A percentile compares a stretch with the other conserved stretches of the same genome.
These are phyloP conservation scores for Catajapyx aquilonaris DNA, from an alignment of 1,140 invertebrate species.

Conservation along the genomic window DNA sequence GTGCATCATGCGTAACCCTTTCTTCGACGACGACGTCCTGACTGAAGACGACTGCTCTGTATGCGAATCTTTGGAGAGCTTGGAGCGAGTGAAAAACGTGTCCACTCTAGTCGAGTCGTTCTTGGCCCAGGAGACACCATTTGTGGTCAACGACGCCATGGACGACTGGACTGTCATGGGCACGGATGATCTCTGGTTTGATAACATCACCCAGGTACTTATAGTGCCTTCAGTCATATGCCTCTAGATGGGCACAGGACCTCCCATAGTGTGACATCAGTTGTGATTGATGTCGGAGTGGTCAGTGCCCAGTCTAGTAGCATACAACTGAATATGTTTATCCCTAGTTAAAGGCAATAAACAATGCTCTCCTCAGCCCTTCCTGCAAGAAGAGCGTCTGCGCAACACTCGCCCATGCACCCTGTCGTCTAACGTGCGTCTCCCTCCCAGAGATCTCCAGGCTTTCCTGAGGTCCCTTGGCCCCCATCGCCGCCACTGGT, in stretches of 20 bases:
- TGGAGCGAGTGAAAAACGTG: slow-evolving; percentile 37
- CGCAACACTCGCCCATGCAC: slow-evolving; percentile 41
- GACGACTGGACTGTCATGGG: slow-evolving; percentile 39
- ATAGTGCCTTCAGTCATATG: too few species aligned
- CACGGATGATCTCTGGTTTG: slow-evolving; percentile 39
- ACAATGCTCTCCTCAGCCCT: slow-evolving; percentile 23
- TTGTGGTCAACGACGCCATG: slow-evolving; percentile 48
- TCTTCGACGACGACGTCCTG: slow-evolving; percentile 27
- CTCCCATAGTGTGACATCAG: too few species aligned
- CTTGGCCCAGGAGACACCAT: slow-evolving; percentile 40
- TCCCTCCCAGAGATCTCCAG: slow-evolving; percentile 38
- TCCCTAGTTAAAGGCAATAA: too few species aligned
- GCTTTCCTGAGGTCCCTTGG: slow-evolving; percentile 39
- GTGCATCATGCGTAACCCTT: slow-evolving; percentile 45
- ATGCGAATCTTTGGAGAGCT: slow-evolving; percentile 34
- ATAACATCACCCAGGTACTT: slow-evolving; percentile 36
- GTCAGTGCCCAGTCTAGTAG: too few species aligned
- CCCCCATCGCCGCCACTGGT: slow-evolving; percentile 46
- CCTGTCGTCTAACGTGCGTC: slow-evolving; percentile 42
- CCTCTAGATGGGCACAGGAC: too few species aligned
- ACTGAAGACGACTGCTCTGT: slow-evolving; percentile 34
- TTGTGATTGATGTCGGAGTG: too few species aligned
- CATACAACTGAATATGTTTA: too few species aligned
- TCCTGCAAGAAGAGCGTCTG: slow-evolving; percentile 32
- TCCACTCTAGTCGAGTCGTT: slow-evolving; percentile 40